Evolutionary conservation across 2,797 vertebrate genomes (phyloP), one percentile per base, ranked within the genome.

Genomic region (Rallus crepitans): DNA sequence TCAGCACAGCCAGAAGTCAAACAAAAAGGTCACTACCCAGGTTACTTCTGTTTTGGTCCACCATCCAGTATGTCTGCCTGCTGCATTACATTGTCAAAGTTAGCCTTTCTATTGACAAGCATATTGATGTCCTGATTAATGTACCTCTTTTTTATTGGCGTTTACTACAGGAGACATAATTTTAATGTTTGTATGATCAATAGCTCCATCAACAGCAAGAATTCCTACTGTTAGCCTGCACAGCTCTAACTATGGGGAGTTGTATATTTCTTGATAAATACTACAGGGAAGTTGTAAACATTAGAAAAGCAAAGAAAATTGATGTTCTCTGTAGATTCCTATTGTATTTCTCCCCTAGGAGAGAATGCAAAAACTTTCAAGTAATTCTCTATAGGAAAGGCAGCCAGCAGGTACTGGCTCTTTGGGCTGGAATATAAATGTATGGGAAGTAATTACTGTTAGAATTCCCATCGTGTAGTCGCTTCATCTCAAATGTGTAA

Each of bases 121-220:
- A 20, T 83, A 99, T 99, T 96, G 98, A 99, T 99, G 98, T 98
- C 89, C 98, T 99, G 98, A 99, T 99, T 99, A 99, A 99, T 99
- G 98, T 96, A 98, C 98, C 98, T 98, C 97, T 98, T 95, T 78
- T 97, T 97, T 98, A 98, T 98, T 98, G 98, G 95, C 97, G 31
- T 98, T 98, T 98, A 97, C 98, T 97, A 92, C 97, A 97, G 98
- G 97, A 98, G 97, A 98, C 98, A 99, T 98, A 95, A 99, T 99
- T 99, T 99, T 99, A 99, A 99, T 99, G 98, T 98, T 98, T 98
- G 96, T 97, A 75, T 98, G 98, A 99, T 99, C 99, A 98, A 99
- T 99, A 98, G 96, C 97, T 98, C 98, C 98, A 98, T 99, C 98
- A 98, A 97, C 98, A 97, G 94, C 86, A 95, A 98, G 97, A 98